These are phyloP conservation scores for human (Homo sapiens) DNA, from an alignment of 2,113 vertebrate genomes.

Conservation along the genomic window GRCh38 chr14:86346001-86346500, in stretches of 20 bases:
- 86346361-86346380: background rate
- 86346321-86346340: background rate
- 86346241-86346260: background rate
- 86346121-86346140: background rate
- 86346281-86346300: background rate
- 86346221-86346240: background rate
- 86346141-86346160: background rate
- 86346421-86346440: background rate
- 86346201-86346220: background rate
- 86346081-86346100: background rate
- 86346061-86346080: background rate
- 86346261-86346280: background rate
- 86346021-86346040: background rate
- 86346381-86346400: background rate
- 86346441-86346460: background rate
- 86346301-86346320: background rate
- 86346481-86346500: background rate
- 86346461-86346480: background rate
- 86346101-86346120: background rate
- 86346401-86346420: background rate
- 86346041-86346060: background rate
- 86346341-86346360: background rate
- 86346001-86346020: rapidly evolving
- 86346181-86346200: background rate
- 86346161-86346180: background rate